A percentile compares a stretch with the other conserved stretches of the same genome.
These are phyloP conservation scores for Phylloscopus whistleri DNA, from an alignment of 2,113 vertebrate species.

Conservation along the genomic window DNA sequence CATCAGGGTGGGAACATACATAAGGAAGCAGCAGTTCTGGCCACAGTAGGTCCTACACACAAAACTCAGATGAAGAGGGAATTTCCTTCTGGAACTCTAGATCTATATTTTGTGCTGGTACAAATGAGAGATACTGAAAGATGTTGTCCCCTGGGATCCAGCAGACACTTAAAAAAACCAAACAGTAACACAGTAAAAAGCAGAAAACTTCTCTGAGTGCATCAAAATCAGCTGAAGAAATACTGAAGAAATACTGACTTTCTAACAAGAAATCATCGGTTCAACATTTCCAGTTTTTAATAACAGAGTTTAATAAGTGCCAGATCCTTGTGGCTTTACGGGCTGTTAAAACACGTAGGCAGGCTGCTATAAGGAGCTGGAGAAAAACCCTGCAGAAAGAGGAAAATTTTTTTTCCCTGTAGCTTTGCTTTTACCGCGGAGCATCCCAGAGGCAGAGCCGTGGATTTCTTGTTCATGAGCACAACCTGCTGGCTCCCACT, in stretches of 20 bases:
- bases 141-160: background rate
- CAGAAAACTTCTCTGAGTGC: background rate
- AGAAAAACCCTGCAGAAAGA: background rate
- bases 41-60: background rate
- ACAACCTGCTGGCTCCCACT: constrained; percentile 38
- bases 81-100: background rate
- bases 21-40: background rate
- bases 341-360: background rate
- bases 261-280: background rate
- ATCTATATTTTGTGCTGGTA: background rate
- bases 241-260: background rate
- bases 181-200: background rate
- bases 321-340: background rate
- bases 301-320: background rate
- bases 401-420: background rate
- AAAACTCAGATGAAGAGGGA: background rate
- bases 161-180: background rate
- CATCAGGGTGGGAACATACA: too few relatives aligned
- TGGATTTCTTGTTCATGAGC: constrained; percentile 37
- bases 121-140: background rate
- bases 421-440: background rate
- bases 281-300: background rate
- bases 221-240: background rate
- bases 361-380: background rate
- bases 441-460: background rate